Evolutionary conservation across 2,113 vertebrate genomes (phyloP), one percentile per base, ranked within the genome.

Genomic region (Labeo rohita): DNA sequence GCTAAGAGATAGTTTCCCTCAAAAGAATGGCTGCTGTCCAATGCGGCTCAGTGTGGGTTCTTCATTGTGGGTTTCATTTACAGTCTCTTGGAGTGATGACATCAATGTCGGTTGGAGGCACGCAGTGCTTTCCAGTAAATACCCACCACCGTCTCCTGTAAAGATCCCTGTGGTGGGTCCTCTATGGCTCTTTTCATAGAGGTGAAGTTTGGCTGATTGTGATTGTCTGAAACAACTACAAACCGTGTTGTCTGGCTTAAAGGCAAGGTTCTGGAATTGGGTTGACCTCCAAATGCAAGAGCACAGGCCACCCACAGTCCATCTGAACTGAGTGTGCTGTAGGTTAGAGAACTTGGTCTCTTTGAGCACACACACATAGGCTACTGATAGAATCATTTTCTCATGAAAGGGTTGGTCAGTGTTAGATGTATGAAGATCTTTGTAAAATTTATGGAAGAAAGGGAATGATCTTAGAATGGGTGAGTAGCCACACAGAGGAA

Each of bases 261-360:
- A 68, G 74, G 54, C 83, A 87, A 52, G 74, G 56, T 89, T 68
- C 83, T 88, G 90, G 87, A 80, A 87, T 83, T 88, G 87, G 49
- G 75, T 84, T 80, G 91, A 93, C 92, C 93, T 92, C 93, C 92
- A 91, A 88, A 82, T 84, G 84, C 88, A 88, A 91, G 90, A 92
- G 90, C 82, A 28, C 34, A 85, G 92, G 91, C 94, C 94, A 95
- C 93, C 93, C 94, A 94, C 89, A 90, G 89, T 91, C 88, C 89
- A 61, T 84, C 87, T 78, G 63, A 4, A 56, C 84, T 87, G 80
- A 84, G 78, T 73, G 75, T 73, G 72, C 68, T 86, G 81, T 87
- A 80, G 86, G 78, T 87, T 78, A 83, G 79, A 77, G 28, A 82
- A n/a, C 89, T 54, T 54, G 85, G 84, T 89, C 86, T 80, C 90